phyloP scores from a whole-genome alignment of 1,140 invertebrate species.

The Lepidurus apus region DNA sequence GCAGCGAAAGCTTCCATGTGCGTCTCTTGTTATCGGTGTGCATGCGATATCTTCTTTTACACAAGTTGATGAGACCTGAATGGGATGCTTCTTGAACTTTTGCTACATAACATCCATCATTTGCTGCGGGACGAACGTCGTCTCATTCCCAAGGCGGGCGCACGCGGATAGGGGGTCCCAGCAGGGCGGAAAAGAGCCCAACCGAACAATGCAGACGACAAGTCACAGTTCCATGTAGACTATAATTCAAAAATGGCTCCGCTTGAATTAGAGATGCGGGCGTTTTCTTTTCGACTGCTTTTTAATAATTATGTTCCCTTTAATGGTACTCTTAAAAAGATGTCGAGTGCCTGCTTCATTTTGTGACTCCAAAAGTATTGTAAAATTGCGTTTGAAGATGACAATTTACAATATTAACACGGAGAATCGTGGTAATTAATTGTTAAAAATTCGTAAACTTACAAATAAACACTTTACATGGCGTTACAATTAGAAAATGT shows the following conservation, averaged over 20 bases:
- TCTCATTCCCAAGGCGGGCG: not conserved
- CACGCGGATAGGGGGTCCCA: not conserved
- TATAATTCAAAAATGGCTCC: not conserved
- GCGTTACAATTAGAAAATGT: too few relatives aligned
- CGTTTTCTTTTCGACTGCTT: not conserved
- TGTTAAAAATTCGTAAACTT: too few relatives aligned
- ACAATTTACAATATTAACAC: too few relatives aligned
- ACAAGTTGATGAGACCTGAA: not conserved
- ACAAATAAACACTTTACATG: too few relatives aligned
- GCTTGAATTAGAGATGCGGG: not conserved
- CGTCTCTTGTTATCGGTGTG: not conserved
- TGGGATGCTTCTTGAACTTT: not conserved
- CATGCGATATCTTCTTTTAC: not conserved
- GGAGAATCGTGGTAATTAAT: too few relatives aligned
- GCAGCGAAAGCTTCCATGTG: not conserved
- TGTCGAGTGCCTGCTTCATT: too few relatives aligned
- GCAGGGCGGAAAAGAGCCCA: not conserved
- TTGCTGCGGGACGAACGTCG: not conserved
- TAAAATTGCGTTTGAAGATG: too few relatives aligned
- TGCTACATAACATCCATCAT: not conserved
- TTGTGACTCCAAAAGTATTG: too few relatives aligned
- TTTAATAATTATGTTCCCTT: too few relatives aligned
- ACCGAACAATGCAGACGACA: conserved; percentile 1
- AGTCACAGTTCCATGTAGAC: not conserved
- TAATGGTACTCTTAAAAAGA: too few relatives aligned